Evolutionary conservation across 2,113 vertebrate species (phyloP), one percentile per base, ranked within the genome.

Genomic region (Callopanchax toddi): DNA sequence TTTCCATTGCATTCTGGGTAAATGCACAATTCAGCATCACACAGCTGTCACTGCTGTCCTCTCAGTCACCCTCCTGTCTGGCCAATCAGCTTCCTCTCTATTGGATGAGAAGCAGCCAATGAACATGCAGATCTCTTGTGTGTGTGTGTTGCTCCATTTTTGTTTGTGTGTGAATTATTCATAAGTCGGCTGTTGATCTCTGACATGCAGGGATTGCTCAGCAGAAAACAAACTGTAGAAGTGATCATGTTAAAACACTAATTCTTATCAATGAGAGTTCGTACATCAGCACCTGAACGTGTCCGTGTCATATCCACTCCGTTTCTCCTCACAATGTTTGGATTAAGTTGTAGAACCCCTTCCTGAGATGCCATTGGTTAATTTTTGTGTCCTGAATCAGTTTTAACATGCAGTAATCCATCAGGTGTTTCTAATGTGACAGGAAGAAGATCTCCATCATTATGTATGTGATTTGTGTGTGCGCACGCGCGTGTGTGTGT

Each of bases 1-100:
- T 81, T 87, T 74, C 60, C 42, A 50, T 26, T 86, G 87, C 82
- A 86, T 89, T 89, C 76, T 87, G 86, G 82, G 76, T 87, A 89
- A 83, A 85, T 76, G 81, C 83, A 79, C 82, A 78, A 83, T 74
- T 83, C 83, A 80, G 78, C 40, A 29, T 87, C 81, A 84, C 45
- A 52, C 71, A 76, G 78, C 83, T 86, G 86, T 83, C 81, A 82
- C 64, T 1, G n/a, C 52, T 89, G 86, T 86, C 86, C 88, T 89
- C 83, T 87, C 66, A 60, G 82, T 91, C 85, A 89, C 82, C 85
- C 80, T 74, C 23, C 8, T 7, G 54, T 65, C 56, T 46, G 70
- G 82, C 86, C 88, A 85, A 86, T 85, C 73, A n/a, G 52, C 42
- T 62, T 20, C 40, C 22, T 39, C 22, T 39, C 23, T 15, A 4